Evolutionary conservation across 2,113 vertebrate species (phyloP).

Genomic region (Tragulus kanchil): DNA sequence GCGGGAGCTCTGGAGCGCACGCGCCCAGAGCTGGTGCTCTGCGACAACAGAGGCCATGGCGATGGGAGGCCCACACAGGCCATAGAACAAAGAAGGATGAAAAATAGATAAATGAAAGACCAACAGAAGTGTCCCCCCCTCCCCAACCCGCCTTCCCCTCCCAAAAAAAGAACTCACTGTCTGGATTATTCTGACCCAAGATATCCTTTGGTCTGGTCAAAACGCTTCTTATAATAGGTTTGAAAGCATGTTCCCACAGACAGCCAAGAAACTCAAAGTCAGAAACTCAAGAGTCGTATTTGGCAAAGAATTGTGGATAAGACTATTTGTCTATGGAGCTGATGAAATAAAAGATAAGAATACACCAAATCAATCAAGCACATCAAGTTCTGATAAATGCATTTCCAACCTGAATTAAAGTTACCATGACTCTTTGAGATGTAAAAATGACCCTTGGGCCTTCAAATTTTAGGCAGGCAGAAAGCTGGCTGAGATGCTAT

Average conservation of each 20-base stretch:
- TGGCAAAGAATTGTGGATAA: background rate
- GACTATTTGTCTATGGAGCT: background rate
- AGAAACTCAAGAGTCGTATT: background rate
- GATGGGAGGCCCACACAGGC: no score
- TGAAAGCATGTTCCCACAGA: background rate
- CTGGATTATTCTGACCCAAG: background rate
- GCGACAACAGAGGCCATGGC: no score
- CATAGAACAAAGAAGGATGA: no score
- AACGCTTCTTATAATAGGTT: background rate
- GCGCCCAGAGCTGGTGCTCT: no score
- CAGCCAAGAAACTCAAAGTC: constrained; percentile 15
- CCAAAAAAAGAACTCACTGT: background rate
- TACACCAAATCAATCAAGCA: background rate
- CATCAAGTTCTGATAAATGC: background rate
- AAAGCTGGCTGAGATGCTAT: background rate
- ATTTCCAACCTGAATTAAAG: background rate
- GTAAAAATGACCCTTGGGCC: background rate
- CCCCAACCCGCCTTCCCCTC: no score
- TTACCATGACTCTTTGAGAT: background rate
- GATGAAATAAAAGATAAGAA: constrained; percentile 8
- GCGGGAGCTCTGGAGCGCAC: no score
- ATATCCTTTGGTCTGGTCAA: background rate
- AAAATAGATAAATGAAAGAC: no score
- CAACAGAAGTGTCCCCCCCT: no score
- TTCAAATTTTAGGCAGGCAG: background rate